Base-by-base conservation (phyloP, 2,888 invertebrate genomes). In the Pilophorus perplexus region DNA sequence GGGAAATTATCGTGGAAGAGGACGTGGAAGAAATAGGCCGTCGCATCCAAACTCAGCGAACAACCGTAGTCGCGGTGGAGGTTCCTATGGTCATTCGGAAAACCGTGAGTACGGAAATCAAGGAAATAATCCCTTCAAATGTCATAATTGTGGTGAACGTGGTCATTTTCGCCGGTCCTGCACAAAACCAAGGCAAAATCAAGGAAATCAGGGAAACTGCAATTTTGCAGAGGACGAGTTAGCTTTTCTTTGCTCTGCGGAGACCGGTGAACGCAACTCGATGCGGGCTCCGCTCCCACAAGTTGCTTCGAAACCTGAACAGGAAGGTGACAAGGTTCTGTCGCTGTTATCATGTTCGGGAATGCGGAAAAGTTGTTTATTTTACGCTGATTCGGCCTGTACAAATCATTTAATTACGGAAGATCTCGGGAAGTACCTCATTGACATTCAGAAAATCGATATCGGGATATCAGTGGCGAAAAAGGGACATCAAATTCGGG, bases 311-410 rank as follows among this genome's bases (percentile, higher is more conserved):
- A 54, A 52, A n/a, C 18, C 57, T 38, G 33, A 33, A 37, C 6
- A 14, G n/a, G 50, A 50, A 12, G 8, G 16, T 20, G 10, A 8
- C 6, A 23, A 16, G 16, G 25, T 28, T 16, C 25, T 50, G 16
- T 27, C 25, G 14, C 27, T 50, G 1, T 8, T 27, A 16, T 28
- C 28, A 12, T n/a, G n/a, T n/a, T n/a, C n/a, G n/a, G n/a, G n/a
- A n/a, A n/a, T n/a, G n/a, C n/a, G n/a, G n/a, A 16, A 16, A 23
- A 23, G 25, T 27, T 50, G 50, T 50, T 50, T 28, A 16, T 50
- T 50, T 50, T 50, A 23, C 50, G 50, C 50, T 2, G 50, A 50
- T 50, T 23, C 23, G 20, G 50, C 50, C 14, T 16, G 22, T 55
- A 55, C 55, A 18, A 18, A 55, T 37, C 55, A 55, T 16, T 10